Conservation (phyloP, 2,797 vertebrate genomes). For the Carcharodon carcharias region DNA sequence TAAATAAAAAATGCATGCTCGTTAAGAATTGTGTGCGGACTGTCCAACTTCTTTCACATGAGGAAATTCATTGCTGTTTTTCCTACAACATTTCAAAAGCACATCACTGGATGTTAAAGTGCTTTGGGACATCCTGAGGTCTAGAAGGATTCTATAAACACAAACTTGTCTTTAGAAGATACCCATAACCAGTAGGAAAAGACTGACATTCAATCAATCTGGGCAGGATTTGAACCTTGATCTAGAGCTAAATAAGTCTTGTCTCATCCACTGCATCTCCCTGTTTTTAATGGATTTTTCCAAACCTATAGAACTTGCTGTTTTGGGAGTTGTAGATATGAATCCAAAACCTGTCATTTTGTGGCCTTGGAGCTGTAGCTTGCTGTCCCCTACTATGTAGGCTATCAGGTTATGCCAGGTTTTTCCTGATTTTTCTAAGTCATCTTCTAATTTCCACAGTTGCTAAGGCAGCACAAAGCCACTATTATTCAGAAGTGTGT, state of each 20-base stretch:
- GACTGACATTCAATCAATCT: neutral
- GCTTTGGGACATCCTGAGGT: neutral
- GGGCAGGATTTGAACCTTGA: neutral
- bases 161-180: neutral
- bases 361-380: neutral
- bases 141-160: neutral
- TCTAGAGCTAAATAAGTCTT: neutral
- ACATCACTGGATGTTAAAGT: neutral
- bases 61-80: neutral
- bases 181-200: neutral
- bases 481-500: constrained; percentile 71
- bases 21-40: neutral
- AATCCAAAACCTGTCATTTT: neutral
- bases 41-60: neutral
- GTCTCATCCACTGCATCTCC: neutral
- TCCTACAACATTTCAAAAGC: neutral
- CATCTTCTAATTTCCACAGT: constrained; percentile 51
- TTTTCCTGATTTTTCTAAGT: neutral
- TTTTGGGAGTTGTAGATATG: neutral
- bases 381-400: no score
- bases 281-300: neutral
- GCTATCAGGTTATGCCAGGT: no score
- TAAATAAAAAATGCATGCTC: neutral
- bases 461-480: constrained; percentile 79
- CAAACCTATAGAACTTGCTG: no score